phyloP scores from a whole-genome alignment of 2,113 vertebrate genomes.

The Saccopteryx bilineata region DNA sequence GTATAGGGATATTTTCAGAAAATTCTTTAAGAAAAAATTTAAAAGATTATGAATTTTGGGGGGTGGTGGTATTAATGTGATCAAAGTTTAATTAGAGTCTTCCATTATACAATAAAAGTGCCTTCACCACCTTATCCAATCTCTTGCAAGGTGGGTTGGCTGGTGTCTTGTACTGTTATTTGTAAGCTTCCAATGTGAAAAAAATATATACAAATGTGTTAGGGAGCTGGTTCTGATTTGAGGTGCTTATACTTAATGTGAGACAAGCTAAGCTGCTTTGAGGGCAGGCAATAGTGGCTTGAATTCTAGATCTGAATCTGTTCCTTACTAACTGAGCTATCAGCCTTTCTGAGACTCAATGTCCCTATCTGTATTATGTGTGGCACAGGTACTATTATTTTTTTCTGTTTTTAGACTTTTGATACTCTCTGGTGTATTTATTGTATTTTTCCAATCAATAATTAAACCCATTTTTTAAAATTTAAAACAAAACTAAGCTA shows the following conservation, averaged over 20 bases:
- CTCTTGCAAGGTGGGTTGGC: not conserved
- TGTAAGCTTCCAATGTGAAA: constrained; percentile 9
- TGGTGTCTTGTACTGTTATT: not conserved
- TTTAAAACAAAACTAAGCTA: not conserved
- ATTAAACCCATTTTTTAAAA: not conserved
- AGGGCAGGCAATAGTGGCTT: not conserved
- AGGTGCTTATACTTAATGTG: not conserved
- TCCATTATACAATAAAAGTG: not conserved
- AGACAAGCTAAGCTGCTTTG: not conserved
- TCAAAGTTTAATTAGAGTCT: not conserved
- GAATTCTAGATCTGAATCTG: not conserved
- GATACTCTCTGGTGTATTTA: not conserved
- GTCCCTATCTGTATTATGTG: not conserved
- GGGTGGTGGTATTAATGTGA: not conserved
- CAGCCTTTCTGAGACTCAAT: not conserved
- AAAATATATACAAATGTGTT: not conserved
- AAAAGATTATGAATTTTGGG: not conserved
- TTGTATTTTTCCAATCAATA: not conserved
- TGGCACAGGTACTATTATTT: not conserved
- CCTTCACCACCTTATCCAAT: not conserved
- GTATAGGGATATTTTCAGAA: not conserved
- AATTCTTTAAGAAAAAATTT: constrained; percentile 26
- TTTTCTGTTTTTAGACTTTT: not conserved
- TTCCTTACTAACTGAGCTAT: not conserved
- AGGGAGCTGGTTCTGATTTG: not conserved